Conservation (phyloP, 2,113 vertebrate species). For the Poeciliopsis retropinna region DNA sequence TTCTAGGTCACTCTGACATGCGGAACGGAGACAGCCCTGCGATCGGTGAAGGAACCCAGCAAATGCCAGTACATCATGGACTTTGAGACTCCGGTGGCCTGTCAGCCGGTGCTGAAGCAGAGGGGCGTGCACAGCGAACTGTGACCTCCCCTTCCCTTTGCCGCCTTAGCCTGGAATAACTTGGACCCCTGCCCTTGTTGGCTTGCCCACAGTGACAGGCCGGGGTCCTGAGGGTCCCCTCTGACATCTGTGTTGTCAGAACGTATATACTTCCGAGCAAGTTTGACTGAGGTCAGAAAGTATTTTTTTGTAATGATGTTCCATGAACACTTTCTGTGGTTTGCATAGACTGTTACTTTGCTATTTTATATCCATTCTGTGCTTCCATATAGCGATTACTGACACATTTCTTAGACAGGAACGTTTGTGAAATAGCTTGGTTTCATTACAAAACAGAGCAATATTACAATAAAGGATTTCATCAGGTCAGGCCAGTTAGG, state of each 20-base stretch:
- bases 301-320: conserved; percentile 19
- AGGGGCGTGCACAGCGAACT: conserved; percentile 59
- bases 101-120: conserved; percentile 67
- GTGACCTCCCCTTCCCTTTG: conserved; percentile 40
- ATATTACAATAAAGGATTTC: background rate
- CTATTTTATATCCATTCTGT: conserved; percentile 13
- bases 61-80: conserved; percentile 70
- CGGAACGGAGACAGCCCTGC: conserved; percentile 82
- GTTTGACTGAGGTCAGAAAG: conserved; percentile 56
- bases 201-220: conserved; percentile 56
- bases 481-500: background rate
- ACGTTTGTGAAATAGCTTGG: background rate
- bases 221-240: conserved; percentile 56
- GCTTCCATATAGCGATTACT: background rate
- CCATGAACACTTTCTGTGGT: conserved; percentile 25
- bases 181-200: conserved; percentile 15
- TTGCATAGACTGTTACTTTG: conserved; percentile 33
- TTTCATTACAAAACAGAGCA: background rate
- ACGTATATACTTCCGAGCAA: conserved; percentile 59
- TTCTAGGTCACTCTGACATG: conserved; percentile 87
- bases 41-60: conserved; percentile 78
- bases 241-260: conserved; percentile 71
- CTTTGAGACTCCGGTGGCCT: conserved; percentile 69
- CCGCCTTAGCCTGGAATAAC: conserved; percentile 52
- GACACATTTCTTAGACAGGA: background rate